Conservation (phyloP, 2,113 vertebrate species). For the Rhinoderma darwinii region DNA sequence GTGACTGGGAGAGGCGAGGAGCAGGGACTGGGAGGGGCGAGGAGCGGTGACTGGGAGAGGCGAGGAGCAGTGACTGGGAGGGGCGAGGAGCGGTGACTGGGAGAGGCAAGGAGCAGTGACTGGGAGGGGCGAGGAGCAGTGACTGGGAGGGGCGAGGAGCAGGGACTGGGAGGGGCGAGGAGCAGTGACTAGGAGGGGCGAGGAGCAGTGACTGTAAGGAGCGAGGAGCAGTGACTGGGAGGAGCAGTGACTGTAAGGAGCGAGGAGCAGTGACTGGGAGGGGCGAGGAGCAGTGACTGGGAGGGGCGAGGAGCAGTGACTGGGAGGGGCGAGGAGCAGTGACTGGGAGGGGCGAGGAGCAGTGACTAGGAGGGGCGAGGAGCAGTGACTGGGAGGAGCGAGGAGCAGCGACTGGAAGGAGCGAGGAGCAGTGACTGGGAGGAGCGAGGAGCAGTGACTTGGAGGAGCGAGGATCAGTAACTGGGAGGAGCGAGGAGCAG, state of each 20-base stretch:
- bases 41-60: background rate
- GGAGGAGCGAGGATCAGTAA: too few relatives aligned
- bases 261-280: background rate
- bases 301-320: background rate
- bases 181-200: background rate
- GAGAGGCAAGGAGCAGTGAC: conserved; percentile 2
- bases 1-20: background rate
- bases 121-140: background rate
- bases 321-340: background rate
- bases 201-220: background rate
- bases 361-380: background rate
- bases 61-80: background rate
- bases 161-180: background rate
- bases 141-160: background rate
- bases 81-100: background rate
- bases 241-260: background rate
- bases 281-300: conserved; percentile 27
- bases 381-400: background rate
- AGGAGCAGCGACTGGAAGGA: background rate
- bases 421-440: background rate
- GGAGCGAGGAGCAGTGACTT: background rate
- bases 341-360: background rate
- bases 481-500: background rate
- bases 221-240: background rate
- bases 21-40: background rate